Conservation (phyloP, 2,797 vertebrate genomes). For the Trematomus bernacchii region DNA sequence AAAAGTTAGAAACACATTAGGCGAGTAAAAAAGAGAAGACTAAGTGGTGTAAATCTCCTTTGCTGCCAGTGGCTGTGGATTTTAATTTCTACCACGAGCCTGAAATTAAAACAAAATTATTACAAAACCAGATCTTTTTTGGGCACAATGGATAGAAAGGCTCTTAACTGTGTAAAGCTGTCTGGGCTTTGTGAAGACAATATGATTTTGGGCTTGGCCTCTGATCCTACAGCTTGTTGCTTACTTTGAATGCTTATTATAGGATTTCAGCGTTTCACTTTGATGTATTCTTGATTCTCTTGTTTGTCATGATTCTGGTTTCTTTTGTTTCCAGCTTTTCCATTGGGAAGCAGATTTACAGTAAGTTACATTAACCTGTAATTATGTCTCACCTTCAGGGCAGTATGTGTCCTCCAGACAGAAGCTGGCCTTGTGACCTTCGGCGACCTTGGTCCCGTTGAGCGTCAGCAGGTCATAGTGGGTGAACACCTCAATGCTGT, state of each 20-base stretch:
- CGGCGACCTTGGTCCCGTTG: constrained; percentile 94
- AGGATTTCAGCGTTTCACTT: constrained; percentile 50
- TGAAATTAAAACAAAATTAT: constrained; percentile 42
- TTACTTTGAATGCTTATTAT: constrained; percentile 53
- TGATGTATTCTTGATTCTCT: constrained; percentile 30
- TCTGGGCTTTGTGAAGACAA: constrained; percentile 44
- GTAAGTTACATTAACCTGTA: not conserved
- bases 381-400: constrained; percentile 86
- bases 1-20: constrained; percentile 7
- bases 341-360: not conserved
- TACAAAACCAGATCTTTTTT: constrained; percentile 40
- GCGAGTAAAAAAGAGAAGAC: not conserved
- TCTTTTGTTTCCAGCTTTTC: constrained; percentile 18
- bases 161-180: constrained; percentile 29
- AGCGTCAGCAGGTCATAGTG: constrained; percentile 96
- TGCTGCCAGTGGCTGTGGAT: constrained; percentile 15
- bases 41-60: not conserved
- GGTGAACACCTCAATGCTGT: constrained; percentile 98
- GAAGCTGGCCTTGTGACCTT: constrained; percentile 98
- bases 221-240: constrained; percentile 37
- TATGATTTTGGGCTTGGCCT: constrained; percentile 59
- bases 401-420: constrained; percentile 97
- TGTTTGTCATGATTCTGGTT: constrained; percentile 34
- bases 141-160: constrained; percentile 43
- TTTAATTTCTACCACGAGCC: constrained; percentile 13